phyloP scores from a whole-genome alignment of 2,888 invertebrate species.

The Coleophora flavipennella region DNA sequence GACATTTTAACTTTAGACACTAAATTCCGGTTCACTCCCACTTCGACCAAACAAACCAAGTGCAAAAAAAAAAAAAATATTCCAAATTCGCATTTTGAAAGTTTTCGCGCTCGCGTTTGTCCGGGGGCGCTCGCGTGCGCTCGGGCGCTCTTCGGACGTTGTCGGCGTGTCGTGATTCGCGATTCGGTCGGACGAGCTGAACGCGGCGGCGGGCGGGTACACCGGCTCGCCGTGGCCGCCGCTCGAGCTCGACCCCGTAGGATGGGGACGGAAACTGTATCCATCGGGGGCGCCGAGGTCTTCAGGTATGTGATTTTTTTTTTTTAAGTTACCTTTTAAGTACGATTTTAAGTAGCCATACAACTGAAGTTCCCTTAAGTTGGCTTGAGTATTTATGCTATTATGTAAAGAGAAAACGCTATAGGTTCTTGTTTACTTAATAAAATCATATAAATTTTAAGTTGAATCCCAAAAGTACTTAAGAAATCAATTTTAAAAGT shows the following conservation, averaged over 20 bases:
- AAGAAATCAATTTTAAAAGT: no score
- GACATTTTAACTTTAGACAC: background rate
- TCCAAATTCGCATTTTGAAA: constrained; percentile 21
- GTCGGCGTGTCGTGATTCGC: constrained; percentile 58
- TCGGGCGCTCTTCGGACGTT: constrained; percentile 42
- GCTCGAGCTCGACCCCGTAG: constrained; percentile 81
- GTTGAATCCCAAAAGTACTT: no score
- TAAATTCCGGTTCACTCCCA: background rate
- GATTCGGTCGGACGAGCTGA: constrained; percentile 85
- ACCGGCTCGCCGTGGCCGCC: constrained; percentile 88
- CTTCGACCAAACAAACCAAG: constrained; percentile 2
- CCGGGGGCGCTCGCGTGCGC: constrained; percentile 39
- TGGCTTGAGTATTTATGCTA: no score
- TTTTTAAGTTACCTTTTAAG: no score
- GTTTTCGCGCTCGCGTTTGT: constrained; percentile 19
- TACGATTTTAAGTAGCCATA: no score
- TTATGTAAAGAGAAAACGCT: no score
- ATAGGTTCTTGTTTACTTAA: no score
- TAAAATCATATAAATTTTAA: no score
- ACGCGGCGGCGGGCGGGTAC: constrained; percentile 81
- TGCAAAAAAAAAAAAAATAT: constrained; percentile 8
- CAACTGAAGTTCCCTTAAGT: no score
- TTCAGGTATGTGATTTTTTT: constrained; percentile 53
- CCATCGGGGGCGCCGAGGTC: constrained; percentile 79
- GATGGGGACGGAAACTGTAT: constrained; percentile 86